Base-by-base conservation (phyloP, 2,797 vertebrate species). In the Tragopan temminckii region DNA sequence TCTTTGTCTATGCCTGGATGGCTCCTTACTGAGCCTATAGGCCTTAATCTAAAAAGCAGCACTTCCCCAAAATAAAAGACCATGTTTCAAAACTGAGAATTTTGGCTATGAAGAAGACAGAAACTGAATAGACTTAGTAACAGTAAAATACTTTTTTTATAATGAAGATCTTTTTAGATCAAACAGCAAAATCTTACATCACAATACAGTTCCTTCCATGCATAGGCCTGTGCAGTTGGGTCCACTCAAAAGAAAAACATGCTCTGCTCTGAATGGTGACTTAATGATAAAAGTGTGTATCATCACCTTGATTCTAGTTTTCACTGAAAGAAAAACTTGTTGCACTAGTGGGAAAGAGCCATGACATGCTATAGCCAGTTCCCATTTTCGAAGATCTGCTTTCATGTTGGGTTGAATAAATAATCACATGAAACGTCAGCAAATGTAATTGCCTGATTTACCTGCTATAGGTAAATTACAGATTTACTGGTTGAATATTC, bases 211-310 rank as follows among this genome's bases (percentile, higher is more conserved):
- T 13, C 4, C 77, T n/a, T 91, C 40, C 29, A 35, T 16, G 35
- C 12, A 58, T 4, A 57, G 13, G 46, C 27, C 7, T 63, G 5
- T 43, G 69, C 5, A 79, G 19, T 0, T 67, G 7, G 1, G 9
- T 35, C 86, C 62, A 59, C 14, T 31, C 29, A 18, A 81, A 13
- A 18, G 46, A 6, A 79, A 80, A 76, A 45, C 1, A 3, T 11
- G 9, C n/a, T 78, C 36, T 88, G 27, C 25, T 10, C 35, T 35
- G 29, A 25, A 29, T 16, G 43, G 45, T 45, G 40, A 68, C 33
- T 61, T 74, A 2, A 7, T 12, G 6, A 27, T 52, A 19, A 61
- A 11, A 77, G 3, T 9, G 11, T 12, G 17, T 2, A 78, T 8
- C 50, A 61, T 27, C 13, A 12, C 42, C 35, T 11, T 27, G 16